A percentile compares a stretch with the other conserved stretches of the same genome.
These are phyloP conservation scores for Cuniculus paca DNA, from an alignment of 2,797 vertebrate genomes.

Conservation along the genomic window DNA sequence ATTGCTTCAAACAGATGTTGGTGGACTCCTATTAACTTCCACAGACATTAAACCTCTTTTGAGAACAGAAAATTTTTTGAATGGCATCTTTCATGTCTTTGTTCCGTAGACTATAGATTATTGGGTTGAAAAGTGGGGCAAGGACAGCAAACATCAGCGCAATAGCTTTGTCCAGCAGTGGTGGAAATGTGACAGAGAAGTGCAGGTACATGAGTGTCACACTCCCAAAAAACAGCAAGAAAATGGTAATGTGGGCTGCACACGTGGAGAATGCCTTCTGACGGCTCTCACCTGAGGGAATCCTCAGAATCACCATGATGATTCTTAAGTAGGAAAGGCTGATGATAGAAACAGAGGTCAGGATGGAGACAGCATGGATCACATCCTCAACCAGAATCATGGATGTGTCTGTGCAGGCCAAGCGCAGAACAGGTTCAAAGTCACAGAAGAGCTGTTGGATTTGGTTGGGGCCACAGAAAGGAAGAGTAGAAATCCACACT, in stretches of 20 bases:
- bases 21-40: neutral
- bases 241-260: slow-evolving; percentile 56
- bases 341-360: neutral
- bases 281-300: neutral
- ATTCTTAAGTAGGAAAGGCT: neutral
- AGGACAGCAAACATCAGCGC: slow-evolving; percentile 71
- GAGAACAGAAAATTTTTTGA: slow-evolving; percentile 48
- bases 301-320: neutral
- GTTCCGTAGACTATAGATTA: slow-evolving; percentile 77
- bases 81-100: slow-evolving; percentile 77
- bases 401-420: slow-evolving; percentile 75
- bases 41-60: neutral
- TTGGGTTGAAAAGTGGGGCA: slow-evolving; percentile 67
- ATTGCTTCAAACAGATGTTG: neutral
- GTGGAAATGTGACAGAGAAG: slow-evolving; percentile 69
- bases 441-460: slow-evolving; percentile 81
- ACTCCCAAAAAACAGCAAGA: slow-evolving; percentile 70
- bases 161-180: slow-evolving; percentile 21
- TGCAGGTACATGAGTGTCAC: slow-evolving; percentile 64
- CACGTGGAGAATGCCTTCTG: slow-evolving; percentile 72
- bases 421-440: slow-evolving; percentile 71
- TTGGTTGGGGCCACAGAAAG: slow-evolving; percentile 65
- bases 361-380: slow-evolving; percentile 73
- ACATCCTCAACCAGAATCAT: slow-evolving; percentile 67
- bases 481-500: slow-evolving; percentile 65